A percentile compares a stretch with the other conserved stretches of the same genome.
Evolutionary conservation across 2,113 vertebrate genomes (phyloP).

Genomic region (Micromys minutus): DNA sequence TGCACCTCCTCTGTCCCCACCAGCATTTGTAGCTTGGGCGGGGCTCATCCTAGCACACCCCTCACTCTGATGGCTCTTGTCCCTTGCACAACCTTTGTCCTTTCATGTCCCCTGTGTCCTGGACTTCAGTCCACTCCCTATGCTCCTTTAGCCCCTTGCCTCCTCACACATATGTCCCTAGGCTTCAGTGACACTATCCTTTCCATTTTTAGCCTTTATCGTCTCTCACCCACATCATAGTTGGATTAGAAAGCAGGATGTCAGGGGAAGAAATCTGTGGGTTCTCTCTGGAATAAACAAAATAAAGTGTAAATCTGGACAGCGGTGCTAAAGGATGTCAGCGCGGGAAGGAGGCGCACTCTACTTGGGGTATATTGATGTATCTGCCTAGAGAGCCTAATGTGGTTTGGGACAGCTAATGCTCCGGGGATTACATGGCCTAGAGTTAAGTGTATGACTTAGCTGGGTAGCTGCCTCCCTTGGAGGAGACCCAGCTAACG

Average conservation of each 20-base stretch:
- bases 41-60: rapidly evolving
- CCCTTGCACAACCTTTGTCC: rapidly evolving
- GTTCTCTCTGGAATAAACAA: not conserved
- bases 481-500: not conserved
- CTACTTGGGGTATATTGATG: rapidly evolving
- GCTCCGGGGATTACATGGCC: not conserved
- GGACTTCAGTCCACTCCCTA: rapidly evolving
- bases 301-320: not conserved
- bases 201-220: not conserved
- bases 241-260: not conserved
- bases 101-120: not conserved
- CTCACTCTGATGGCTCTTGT: not conserved
- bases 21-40: too few species aligned
- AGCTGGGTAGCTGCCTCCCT: rapidly evolving
- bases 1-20: too few species aligned
- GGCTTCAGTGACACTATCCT: not conserved
- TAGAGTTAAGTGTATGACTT: rapidly evolving
- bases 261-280: rapidly evolving
- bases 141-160: not conserved
- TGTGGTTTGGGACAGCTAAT: rapidly evolving
- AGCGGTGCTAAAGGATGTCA: rapidly evolving
- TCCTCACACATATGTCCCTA: rapidly evolving
- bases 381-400: rapidly evolving
- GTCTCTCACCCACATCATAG: not conserved
- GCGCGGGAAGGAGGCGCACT: rapidly evolving